Evolutionary conservation across 2,888 invertebrate genomes (phyloP), one percentile per base, ranked within the genome.

Genomic region (Patella caerulea): DNA sequence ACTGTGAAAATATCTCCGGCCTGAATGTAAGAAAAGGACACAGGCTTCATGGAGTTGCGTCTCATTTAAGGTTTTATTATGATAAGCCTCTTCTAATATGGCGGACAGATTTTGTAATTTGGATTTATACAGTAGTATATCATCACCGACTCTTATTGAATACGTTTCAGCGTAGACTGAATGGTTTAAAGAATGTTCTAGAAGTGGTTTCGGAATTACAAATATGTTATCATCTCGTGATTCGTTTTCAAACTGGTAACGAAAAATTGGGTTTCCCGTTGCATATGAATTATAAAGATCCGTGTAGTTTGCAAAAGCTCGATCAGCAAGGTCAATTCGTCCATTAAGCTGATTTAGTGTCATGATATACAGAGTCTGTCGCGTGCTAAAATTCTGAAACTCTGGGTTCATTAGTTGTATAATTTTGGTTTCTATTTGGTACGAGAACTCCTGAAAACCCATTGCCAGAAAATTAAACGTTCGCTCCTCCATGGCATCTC

Each of bases 401-500:
- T 79, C 79, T 12, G 52, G 29, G 59, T 82, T 70, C 14, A 45
- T 81, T 19, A 72, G 56, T 19, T 79, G 77, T 17, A 70, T 45
- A 52, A 83, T 78, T 65, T 78, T 77, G 17, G 74, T 55, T 65
- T 82, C 81, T 7, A 82, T 79, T 1, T 80, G 69, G 76, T 81
- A 85, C 11, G 83, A 80, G 81, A 84, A 87, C 70, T 86, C 87
- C 52, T 85, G 83, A 72, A 83, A 87, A 0, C 85, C 86, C 17
- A 84, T 79, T 19, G 82, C 83, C 5, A 87, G 59, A 71, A 83
- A 83, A 7, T 79, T 75, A 45, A 88, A 78, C 12, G 86, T 86
- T 72, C 86, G 78, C 75, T 87, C 88, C 65, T 88, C 88, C 88
- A 88, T 88, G 0, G 88, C 88, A 45, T 87, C 85, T 3, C 87